Percentiles rank a stretch among this genome's conserved stretches.
These are phyloP conservation scores for Corythaeola cristata DNA, from an alignment of 2,113 vertebrate genomes.

Conservation along the genomic window DNA sequence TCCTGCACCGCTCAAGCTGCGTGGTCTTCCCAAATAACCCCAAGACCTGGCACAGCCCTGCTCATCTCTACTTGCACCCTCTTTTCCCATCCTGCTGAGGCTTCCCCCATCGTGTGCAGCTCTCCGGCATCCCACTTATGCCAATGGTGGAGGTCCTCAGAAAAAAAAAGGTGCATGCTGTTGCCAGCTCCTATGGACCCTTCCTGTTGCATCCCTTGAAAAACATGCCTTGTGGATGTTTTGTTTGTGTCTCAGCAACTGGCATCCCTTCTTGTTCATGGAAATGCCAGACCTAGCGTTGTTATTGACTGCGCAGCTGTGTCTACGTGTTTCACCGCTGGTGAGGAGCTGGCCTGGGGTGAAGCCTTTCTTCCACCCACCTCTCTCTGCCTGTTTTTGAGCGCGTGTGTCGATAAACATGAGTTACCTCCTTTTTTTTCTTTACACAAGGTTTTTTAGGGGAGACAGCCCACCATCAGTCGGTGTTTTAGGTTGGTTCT, in stretches of 20 bases:
- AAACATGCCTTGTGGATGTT: constrained; percentile 28
- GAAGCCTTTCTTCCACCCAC: constrained; percentile 43
- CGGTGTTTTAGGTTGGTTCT: not conserved
- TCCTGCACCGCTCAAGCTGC: not conserved
- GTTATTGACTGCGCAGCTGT: constrained; percentile 41
- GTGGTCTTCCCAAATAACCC: not conserved
- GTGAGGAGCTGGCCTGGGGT: constrained; percentile 35
- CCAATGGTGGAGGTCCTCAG: not conserved
- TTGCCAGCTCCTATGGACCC: not conserved
- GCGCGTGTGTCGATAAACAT: not conserved
- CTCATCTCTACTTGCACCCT: not conserved
- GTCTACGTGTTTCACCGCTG: not conserved
- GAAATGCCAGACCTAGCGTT: constrained; percentile 58
- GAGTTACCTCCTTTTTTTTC: constrained; percentile 1
- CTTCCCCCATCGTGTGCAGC: fast-evolving
- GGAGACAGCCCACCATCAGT: not conserved
- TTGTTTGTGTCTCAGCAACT: constrained; percentile 59
- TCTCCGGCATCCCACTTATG: not conserved
- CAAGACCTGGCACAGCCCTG: not conserved
- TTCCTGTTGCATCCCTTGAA: constrained; percentile 5
- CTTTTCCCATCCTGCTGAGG: not conserved
- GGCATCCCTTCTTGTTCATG: constrained; percentile 56
- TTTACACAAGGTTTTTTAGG: not conserved
- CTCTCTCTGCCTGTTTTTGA: not conserved
- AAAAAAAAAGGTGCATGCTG: not conserved